These are phyloP conservation scores for Rallus crepitans DNA, from an alignment of 2,797 vertebrate genomes.

Conservation along the genomic window DNA sequence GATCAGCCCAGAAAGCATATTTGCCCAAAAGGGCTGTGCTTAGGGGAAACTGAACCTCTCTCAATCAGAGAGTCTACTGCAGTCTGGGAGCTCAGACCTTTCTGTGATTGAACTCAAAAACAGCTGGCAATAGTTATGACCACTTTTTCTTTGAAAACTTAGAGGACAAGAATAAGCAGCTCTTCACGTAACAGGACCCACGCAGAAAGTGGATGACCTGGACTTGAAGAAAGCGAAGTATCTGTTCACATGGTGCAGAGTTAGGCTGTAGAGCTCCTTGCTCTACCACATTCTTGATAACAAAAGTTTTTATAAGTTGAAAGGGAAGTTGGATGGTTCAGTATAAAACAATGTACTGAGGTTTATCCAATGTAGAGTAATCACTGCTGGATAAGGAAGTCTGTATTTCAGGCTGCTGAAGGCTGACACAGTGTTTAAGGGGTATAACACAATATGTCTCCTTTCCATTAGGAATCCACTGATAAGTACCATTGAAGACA, in stretches of 20 bases:
- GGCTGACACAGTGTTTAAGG: not conserved
- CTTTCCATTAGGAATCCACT: not conserved
- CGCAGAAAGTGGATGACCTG: not conserved
- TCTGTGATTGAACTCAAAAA: not conserved
- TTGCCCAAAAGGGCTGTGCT: not conserved
- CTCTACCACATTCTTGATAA: not conserved
- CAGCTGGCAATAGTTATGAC: not conserved
- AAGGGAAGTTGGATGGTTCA: not conserved
- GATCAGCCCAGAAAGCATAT: not conserved
- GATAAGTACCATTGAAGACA: not conserved
- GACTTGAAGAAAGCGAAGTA: not conserved
- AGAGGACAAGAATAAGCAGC: not conserved
- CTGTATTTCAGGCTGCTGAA: not conserved
- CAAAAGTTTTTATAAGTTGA: not conserved
- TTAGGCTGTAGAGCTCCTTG: not conserved
- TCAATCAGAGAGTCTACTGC: not conserved
- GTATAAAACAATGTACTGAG: not conserved
- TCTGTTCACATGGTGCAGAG: rapidly evolving
- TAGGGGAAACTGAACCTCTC: not conserved
- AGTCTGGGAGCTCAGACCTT: not conserved
- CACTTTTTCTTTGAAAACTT: not conserved
- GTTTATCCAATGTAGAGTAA: not conserved
- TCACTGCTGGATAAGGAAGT: not conserved
- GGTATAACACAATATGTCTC: rapidly evolving
- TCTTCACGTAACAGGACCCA: not conserved